These are phyloP conservation scores for Terrapene triunguis DNA, from an alignment of 2,113 vertebrate genomes.

Conservation along the genomic window DNA sequence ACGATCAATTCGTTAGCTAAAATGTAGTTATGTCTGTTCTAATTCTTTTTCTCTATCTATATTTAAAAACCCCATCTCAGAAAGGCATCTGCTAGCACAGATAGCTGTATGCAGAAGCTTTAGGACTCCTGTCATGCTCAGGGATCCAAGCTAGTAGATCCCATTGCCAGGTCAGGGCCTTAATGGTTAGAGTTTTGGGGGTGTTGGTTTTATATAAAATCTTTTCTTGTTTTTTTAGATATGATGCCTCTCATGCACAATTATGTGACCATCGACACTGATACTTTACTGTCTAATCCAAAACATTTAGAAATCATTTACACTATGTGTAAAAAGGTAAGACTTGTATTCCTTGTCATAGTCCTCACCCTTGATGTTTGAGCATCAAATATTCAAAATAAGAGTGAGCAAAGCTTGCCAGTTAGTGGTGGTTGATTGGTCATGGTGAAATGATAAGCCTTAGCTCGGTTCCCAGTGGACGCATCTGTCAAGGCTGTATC, in stretches of 20 bases:
- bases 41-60: background rate
- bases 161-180: background rate
- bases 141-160: background rate
- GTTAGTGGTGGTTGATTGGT: background rate
- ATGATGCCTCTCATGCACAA: constrained; percentile 99
- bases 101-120: background rate
- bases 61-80: background rate
- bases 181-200: background rate
- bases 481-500: too few relatives aligned
- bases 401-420: background rate
- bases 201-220: background rate
- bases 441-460: background rate
- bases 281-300: constrained; percentile 91
- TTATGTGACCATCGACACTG: constrained; percentile 97
- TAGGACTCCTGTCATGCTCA: background rate
- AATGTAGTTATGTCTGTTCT: background rate
- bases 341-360: background rate
- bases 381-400: background rate
- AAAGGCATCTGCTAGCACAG: background rate
- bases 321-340: constrained; percentile 98
- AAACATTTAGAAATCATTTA: constrained; percentile 97
- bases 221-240: constrained; percentile 80
- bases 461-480: background rate
- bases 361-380: background rate
- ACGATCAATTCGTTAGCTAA: constrained; percentile 7